A percentile compares a stretch with the other conserved stretches of the same genome.
These are phyloP conservation scores for Atherinomorus stipes DNA, from an alignment of 2,113 vertebrate genomes.

Conservation along the genomic window DNA sequence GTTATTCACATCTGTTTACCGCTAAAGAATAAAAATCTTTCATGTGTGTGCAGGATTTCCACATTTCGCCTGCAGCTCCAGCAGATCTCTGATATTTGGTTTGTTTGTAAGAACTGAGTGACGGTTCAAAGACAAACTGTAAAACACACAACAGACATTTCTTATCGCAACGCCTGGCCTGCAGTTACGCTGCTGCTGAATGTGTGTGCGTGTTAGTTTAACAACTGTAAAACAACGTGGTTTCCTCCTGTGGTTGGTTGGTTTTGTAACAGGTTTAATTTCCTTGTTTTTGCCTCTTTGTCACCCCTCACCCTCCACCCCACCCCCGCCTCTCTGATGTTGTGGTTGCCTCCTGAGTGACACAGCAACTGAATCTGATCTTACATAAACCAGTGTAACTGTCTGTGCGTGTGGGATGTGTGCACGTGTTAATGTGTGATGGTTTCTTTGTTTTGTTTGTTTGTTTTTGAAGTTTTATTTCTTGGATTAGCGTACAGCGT, in stretches of 20 bases:
- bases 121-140: conserved; percentile 52
- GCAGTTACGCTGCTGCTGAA: conserved; percentile 10
- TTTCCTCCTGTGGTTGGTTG: conserved; percentile 62
- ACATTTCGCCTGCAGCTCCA: no score
- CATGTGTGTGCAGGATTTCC: neutral
- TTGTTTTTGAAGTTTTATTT: no score
- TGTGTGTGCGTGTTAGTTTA: neutral
- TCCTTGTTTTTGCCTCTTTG: neutral
- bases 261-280: conserved; percentile 52
- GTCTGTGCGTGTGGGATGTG: conserved; percentile 15
- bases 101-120: neutral
- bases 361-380: conserved; percentile 55
- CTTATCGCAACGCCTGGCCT: conserved; percentile 53
- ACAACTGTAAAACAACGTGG: conserved; percentile 36
- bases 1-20: no score
- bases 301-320: neutral
- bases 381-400: conserved; percentile 47
- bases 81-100: neutral
- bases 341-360: conserved; percentile 36
- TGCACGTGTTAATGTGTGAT: neutral
- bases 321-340: neutral
- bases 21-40: neutral
- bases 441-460: no score
- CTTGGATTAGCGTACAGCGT: no score
- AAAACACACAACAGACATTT: conserved; percentile 28